Conservation (phyloP, 1,140 invertebrate genomes). For the Asobara japonica region DNA sequence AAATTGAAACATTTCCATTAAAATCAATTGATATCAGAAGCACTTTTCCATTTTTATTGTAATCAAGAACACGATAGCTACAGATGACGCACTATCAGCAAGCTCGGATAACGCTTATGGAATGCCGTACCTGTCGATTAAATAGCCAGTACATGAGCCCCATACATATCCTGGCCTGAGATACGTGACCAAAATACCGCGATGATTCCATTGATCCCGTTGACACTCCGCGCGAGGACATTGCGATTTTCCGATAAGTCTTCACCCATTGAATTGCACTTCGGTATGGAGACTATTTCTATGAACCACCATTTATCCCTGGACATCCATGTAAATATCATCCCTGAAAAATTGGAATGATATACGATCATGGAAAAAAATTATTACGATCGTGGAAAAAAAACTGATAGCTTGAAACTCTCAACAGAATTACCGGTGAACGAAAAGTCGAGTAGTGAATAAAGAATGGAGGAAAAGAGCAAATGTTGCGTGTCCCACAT, state of each 20-base stretch:
- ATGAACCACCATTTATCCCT: neutral
- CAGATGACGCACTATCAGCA: neutral
- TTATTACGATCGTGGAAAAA: neutral
- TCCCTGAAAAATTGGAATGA: neutral
- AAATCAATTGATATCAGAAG: neutral
- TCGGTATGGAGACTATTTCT: neutral
- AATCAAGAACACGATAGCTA: neutral
- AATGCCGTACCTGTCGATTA: constrained; percentile 7
- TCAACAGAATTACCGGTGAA: too few relatives aligned
- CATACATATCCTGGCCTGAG: constrained; percentile 1
- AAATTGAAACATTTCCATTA: neutral
- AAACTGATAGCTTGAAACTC: constrained; percentile 15
- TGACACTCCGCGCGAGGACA: neutral
- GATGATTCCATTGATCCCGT: constrained; percentile 5
- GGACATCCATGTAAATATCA: neutral
- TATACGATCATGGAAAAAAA: too few relatives aligned
- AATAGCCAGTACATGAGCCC: neutral
- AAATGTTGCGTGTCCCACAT: too few relatives aligned
- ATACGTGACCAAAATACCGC: constrained; percentile 10
- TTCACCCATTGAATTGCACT: neutral
- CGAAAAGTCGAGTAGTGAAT: too few relatives aligned
- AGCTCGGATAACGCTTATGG: neutral
- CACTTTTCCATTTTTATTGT: neutral
- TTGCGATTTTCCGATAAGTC: neutral
- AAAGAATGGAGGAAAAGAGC: too few relatives aligned